These are phyloP conservation scores for Tychaedon coryphoeus DNA, from an alignment of 2,113 vertebrate species.

Conservation along the genomic window DNA sequence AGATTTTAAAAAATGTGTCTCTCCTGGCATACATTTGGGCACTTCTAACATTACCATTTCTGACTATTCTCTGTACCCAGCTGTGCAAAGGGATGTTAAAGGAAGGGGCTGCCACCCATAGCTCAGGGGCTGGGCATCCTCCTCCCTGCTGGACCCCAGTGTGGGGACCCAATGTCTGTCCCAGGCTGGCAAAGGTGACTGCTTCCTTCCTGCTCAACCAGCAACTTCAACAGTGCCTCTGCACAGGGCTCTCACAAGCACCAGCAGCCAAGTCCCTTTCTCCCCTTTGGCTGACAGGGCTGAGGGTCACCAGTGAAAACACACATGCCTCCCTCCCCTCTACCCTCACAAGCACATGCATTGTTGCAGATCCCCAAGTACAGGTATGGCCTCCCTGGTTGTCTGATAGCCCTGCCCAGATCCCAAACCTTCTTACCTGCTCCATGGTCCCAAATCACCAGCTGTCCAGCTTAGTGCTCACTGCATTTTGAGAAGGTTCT, in stretches of 20 bases:
- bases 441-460: background rate
- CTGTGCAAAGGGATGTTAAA: background rate
- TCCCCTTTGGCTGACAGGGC: background rate
- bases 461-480: background rate
- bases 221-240: background rate
- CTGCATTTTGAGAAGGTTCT: background rate
- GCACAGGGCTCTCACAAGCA: background rate
- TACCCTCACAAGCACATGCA: background rate
- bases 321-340: background rate
- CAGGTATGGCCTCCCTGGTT: background rate
- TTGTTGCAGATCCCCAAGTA: background rate
- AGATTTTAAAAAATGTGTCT: background rate
- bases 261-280: background rate
- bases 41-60: background rate
- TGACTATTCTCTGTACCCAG: background rate
- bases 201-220: background rate
- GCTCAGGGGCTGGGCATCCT: background rate
- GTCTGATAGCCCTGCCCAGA: background rate
- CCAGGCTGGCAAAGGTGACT: background rate
- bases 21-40: background rate
- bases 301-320: background rate
- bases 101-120: background rate
- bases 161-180: accelerated
- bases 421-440: background rate
- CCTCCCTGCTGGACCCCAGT: background rate